These are phyloP conservation scores for Platanista minor DNA, from an alignment of 2,113 vertebrate species.

Conservation along the genomic window DNA sequence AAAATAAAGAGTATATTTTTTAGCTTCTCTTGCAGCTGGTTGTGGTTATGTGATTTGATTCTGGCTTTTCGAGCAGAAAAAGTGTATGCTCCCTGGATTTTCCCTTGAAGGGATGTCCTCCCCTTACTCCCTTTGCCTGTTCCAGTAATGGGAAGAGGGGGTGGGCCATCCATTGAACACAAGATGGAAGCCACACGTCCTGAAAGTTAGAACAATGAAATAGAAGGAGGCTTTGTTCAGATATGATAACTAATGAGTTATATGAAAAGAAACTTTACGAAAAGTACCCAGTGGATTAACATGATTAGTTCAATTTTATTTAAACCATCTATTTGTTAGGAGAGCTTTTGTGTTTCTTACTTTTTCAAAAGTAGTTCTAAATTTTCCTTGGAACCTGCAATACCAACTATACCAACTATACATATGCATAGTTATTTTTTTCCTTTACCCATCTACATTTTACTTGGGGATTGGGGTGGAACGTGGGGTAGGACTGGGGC, in stretches of 20 bases:
- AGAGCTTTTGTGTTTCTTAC: background rate
- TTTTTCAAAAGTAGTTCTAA: background rate
- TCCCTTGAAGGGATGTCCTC: background rate
- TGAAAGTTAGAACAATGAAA: background rate
- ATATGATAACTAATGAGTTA: background rate
- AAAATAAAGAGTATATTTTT: background rate
- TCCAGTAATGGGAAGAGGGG: background rate
- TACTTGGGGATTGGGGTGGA: background rate
- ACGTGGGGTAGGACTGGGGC: background rate
- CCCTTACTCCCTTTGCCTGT: background rate
- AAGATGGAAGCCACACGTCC: background rate
- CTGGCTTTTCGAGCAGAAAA: background rate
- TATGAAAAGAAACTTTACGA: background rate
- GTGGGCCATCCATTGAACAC: background rate
- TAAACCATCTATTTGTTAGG: background rate
- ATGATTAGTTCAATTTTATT: background rate
- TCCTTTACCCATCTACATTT: background rate
- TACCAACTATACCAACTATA: too few species aligned
- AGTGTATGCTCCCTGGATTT: background rate
- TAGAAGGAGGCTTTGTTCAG: background rate
- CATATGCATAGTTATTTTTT: background rate
- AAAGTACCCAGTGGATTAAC: background rate
- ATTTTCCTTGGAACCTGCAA: background rate
- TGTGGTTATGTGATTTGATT: background rate
- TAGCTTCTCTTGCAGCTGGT: background rate